A percentile compares a stretch with the other conserved stretches of the same genome.
Evolutionary conservation across 2,888 invertebrate genomes (phyloP).

Genomic region (Drosophila tripunctata): DNA sequence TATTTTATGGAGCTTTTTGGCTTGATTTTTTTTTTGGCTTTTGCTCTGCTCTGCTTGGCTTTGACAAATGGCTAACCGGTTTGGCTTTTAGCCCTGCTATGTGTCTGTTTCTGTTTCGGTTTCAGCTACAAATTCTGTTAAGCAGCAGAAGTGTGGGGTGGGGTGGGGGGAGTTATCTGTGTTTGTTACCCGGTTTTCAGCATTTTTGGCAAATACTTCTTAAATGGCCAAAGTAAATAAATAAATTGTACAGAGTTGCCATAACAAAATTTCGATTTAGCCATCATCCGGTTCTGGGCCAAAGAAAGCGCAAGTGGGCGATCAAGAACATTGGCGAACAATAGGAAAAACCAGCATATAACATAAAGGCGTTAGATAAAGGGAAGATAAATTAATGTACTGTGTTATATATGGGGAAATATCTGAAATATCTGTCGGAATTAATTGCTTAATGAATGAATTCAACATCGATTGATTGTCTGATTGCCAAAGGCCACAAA

Average conservation of each 20-base stretch:
- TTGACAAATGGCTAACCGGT: slow-evolving; percentile 76
- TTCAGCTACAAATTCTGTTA: slow-evolving; percentile 26
- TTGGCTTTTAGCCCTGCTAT: slow-evolving; percentile 67
- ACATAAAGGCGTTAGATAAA: neutral
- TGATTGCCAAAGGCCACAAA: slow-evolving; percentile 45
- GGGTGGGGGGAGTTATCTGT: slow-evolving; percentile 7
- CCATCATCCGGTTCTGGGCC: slow-evolving; percentile 23
- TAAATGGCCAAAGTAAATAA: slow-evolving; percentile 32
- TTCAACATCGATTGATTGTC: slow-evolving; percentile 46
- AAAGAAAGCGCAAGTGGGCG: slow-evolving; percentile 70
- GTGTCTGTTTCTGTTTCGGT: slow-evolving; percentile 25
- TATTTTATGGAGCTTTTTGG: slow-evolving; percentile 52
- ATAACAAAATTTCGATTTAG: slow-evolving; percentile 42
- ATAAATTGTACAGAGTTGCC: slow-evolving; percentile 32
- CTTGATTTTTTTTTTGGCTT: slow-evolving; percentile 19
- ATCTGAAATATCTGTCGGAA: slow-evolving; percentile 1
- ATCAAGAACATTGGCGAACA: slow-evolving; percentile 3
- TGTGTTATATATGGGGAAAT: slow-evolving; percentile 14
- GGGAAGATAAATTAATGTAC: slow-evolving; percentile 21
- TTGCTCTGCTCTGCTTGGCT: slow-evolving; percentile 49
- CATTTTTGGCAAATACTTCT: slow-evolving; percentile 45
- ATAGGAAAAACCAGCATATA: neutral
- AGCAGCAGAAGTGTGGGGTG: neutral
- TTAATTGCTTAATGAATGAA: slow-evolving; percentile 67
- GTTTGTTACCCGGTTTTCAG: slow-evolving; percentile 30